Evolutionary conservation across 2,888 invertebrate genomes (phyloP).

Genomic region (Drosophila testacea): DNA sequence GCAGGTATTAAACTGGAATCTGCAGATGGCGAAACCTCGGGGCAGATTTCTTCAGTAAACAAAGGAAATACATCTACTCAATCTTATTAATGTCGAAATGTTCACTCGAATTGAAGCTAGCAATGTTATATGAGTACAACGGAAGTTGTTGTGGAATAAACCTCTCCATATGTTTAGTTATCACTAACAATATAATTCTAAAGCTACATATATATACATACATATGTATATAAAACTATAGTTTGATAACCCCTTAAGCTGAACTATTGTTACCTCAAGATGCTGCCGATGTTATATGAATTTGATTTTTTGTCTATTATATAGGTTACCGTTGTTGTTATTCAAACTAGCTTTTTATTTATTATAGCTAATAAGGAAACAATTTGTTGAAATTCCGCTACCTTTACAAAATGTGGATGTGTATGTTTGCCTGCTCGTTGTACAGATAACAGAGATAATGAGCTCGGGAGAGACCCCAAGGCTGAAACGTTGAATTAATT

Average conservation of each 20-base stretch:
- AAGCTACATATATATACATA: not conserved
- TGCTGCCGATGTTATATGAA: slow-evolving; percentile 6
- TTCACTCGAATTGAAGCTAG: not conserved
- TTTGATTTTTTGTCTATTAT: slow-evolving; percentile 2
- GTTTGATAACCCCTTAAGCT: slow-evolving; percentile 27
- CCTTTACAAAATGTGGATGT: slow-evolving; percentile 16
- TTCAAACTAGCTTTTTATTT: not conserved
- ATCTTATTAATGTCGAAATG: slow-evolving; percentile 12
- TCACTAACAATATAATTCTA: too few relatives aligned
- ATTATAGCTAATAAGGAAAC: slow-evolving; percentile 58
- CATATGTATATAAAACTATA: slow-evolving; percentile 2
- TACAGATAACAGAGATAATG: slow-evolving; percentile 26
- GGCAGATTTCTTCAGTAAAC: slow-evolving; percentile 4
- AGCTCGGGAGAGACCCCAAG: slow-evolving; percentile 7
- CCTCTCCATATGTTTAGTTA: too few relatives aligned
- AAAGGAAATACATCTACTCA: slow-evolving; percentile 1
- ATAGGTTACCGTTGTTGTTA: slow-evolving; percentile 16
- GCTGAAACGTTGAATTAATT: slow-evolving; percentile 24
- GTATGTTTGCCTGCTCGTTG: not conserved
- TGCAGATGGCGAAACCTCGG: slow-evolving; percentile 3
- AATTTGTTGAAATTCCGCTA: slow-evolving; percentile 44
- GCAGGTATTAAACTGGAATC: slow-evolving; percentile 10
- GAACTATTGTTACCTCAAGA: not conserved
- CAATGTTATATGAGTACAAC: slow-evolving; percentile 2
- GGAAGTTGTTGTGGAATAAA: slow-evolving; percentile 4